Evolutionary conservation across 2,888 invertebrate genomes (phyloP).

Genomic region (Noctua comes): DNA sequence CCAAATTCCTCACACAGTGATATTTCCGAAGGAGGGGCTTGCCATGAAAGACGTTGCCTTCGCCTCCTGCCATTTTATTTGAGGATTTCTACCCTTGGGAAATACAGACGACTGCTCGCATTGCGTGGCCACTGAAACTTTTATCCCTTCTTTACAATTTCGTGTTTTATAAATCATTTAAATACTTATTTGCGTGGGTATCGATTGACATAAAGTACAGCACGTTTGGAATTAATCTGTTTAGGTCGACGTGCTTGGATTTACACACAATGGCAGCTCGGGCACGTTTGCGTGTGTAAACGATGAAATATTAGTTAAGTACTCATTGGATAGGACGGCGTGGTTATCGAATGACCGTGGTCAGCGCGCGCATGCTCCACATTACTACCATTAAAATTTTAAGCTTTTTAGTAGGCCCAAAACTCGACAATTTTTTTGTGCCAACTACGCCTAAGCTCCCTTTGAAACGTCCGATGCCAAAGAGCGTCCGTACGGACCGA

Average conservation of each 20-base stretch:
- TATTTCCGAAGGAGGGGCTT: conserved; percentile 77
- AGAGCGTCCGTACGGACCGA: conserved; percentile 74
- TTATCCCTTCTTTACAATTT: conserved; percentile 65
- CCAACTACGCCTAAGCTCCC: conserved; percentile 75
- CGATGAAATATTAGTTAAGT: conserved; percentile 81
- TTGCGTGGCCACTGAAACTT: conserved; percentile 64
- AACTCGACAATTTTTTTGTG: conserved; percentile 73
- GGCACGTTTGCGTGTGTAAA: conserved; percentile 81
- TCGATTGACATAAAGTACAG: conserved; percentile 64
- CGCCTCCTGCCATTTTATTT: conserved; percentile 74
- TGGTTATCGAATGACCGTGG: conserved; percentile 74
- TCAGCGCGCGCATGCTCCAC: conserved; percentile 70
- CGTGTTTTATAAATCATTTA: conserved; percentile 63
- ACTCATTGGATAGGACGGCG: conserved; percentile 72
- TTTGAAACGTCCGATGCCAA: conserved; percentile 75
- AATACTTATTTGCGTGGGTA: conserved; percentile 61
- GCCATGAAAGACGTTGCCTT: conserved; percentile 73
- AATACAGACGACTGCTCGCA: conserved; percentile 72
- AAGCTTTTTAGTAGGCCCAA: conserved; percentile 67
- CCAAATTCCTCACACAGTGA: conserved; percentile 77
- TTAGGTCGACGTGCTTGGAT: conserved; percentile 81
- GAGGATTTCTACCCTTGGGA: conserved; percentile 74
- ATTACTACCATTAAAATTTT: conserved; percentile 71
- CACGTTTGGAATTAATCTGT: conserved; percentile 79
- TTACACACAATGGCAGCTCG: conserved; percentile 83